These are phyloP conservation scores for human (Homo sapiens) DNA, from an alignment of 2,113 vertebrate species.

Conservation along the genomic window GRCh38 chrX:143262501-143263000, in stretches of 20 bases:
- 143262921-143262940: not conserved
- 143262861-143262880: conserved; percentile 12
- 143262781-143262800: conserved; percentile 17
- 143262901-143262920: conserved; percentile 6
- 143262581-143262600: conserved; percentile 3
- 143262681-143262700: not conserved
- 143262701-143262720: conserved; percentile 58
- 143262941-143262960: not conserved
- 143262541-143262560: not conserved
- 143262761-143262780: conserved; percentile 56
- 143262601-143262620: conserved; percentile 31
- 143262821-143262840: not conserved
- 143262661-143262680: conserved; percentile 19
- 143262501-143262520: not conserved
- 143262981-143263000: not conserved
- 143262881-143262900: not conserved
- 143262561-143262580: not conserved
- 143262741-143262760: conserved; percentile 61
- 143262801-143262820: conserved; percentile 42
- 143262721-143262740: conserved; percentile 42
- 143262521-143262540: not conserved
- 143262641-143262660: not conserved
- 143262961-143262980: not conserved
- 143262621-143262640: not conserved
- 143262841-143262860: not conserved